Evolutionary conservation across 2,888 invertebrate species (phyloP).

Genomic region (Cynaeus angustus): DNA sequence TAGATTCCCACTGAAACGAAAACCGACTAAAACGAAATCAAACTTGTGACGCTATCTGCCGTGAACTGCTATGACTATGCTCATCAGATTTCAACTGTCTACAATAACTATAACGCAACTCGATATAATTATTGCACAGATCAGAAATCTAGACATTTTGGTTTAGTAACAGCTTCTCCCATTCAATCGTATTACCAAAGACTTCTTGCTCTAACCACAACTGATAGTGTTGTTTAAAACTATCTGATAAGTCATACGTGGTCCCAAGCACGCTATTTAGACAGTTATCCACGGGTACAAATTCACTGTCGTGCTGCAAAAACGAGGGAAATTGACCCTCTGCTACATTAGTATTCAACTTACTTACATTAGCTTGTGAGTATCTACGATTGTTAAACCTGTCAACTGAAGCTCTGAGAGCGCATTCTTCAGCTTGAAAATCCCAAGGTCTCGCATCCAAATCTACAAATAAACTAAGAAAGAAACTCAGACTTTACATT

Average conservation of each 20-base stretch:
- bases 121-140: constrained; percentile 37
- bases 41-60: not conserved
- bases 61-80: not conserved
- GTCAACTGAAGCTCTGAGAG: constrained; percentile 94
- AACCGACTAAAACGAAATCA: not conserved
- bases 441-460: constrained; percentile 98
- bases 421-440: constrained; percentile 97
- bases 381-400: constrained; percentile 96
- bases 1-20: not conserved
- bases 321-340: constrained; percentile 7
- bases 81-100: constrained; percentile 13
- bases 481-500: not conserved
- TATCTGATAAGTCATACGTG: constrained; percentile 88
- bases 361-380: constrained; percentile 62
- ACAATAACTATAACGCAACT: not conserved
- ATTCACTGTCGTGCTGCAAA: constrained; percentile 74
- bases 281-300: constrained; percentile 84
- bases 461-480: constrained; percentile 73
- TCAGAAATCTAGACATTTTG: constrained; percentile 44
- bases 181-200: constrained; percentile 87
- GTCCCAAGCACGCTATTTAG: constrained; percentile 87
- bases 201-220: constrained; percentile 98
- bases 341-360: not conserved
- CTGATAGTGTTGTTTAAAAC: constrained; percentile 94
- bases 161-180: constrained; percentile 77